Percentiles rank a stretch among this genome's conserved stretches.
Evolutionary conservation across 2,113 vertebrate genomes (phyloP).

Genomic region (Callorhinus ursinus): DNA sequence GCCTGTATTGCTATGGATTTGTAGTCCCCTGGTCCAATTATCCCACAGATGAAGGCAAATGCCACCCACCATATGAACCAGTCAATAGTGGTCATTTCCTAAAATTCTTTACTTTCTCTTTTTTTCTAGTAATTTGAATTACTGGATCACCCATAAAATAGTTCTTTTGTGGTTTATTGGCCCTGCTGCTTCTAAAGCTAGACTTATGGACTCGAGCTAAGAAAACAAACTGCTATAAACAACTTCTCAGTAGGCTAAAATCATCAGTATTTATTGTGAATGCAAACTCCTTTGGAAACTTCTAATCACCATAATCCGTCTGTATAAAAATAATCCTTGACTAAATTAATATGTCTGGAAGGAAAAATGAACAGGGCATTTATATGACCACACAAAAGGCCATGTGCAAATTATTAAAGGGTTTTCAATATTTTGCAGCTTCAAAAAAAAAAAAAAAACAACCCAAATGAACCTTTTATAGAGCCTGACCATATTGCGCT

Average conservation of each 20-base stretch:
- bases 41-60: conserved; percentile 83
- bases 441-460: background rate
- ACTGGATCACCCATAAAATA: conserved; percentile 76
- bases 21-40: conserved; percentile 80
- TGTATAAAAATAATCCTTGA: conserved; percentile 76
- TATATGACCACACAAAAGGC: conserved; percentile 53
- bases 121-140: conserved; percentile 75
- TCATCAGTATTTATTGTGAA: conserved; percentile 74
- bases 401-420: conserved; percentile 49
- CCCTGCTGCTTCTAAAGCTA: conserved; percentile 79
- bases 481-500: background rate
- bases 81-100: conserved; percentile 83
- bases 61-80: conserved; percentile 67
- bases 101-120: conserved; percentile 80
- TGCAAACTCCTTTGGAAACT: conserved; percentile 78
- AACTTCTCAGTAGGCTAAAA: conserved; percentile 74
- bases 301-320: conserved; percentile 69
- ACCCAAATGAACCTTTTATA: background rate
- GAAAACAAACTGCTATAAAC: conserved; percentile 80
- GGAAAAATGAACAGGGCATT: conserved; percentile 65
- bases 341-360: conserved; percentile 71
- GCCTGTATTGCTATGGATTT: conserved; percentile 81
- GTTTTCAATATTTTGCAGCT: background rate
- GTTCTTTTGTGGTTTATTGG: conserved; percentile 77
- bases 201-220: conserved; percentile 73